Percentiles rank a stretch among this genome's conserved stretches.
phyloP scores from a whole-genome alignment of 2,888 invertebrate species.

The Ypsolopha sequella region DNA sequence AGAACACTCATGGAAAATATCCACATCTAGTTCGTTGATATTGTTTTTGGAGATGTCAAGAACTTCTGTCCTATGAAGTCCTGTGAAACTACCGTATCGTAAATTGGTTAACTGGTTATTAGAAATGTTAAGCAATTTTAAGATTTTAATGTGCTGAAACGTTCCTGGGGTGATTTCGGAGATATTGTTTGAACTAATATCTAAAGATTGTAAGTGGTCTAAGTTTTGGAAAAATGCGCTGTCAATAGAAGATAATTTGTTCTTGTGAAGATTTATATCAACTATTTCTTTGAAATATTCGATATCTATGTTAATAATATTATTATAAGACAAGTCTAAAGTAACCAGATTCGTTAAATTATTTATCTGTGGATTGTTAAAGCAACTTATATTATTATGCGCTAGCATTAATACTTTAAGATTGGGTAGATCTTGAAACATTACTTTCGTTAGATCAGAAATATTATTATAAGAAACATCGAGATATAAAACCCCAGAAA shows the following conservation, averaged over 20 bases:
- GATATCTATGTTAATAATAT: neutral
- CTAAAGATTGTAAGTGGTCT: constrained; percentile 33
- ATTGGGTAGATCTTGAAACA: constrained; percentile 23
- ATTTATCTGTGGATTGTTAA: constrained; percentile 37
- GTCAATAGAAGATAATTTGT: constrained; percentile 28
- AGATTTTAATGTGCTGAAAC: constrained; percentile 36
- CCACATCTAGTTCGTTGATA: constrained; percentile 35
- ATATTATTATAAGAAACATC: constrained; percentile 9
- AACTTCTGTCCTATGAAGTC: constrained; percentile 38
- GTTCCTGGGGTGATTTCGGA: constrained; percentile 38
- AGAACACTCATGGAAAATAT: constrained; percentile 49
- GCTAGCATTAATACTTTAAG: constrained; percentile 32
- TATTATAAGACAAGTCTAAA: neutral
- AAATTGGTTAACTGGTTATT: constrained; percentile 33
- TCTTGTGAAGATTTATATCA: constrained; percentile 37
- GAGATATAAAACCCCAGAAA: constrained; percentile 10
- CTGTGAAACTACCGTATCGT: constrained; percentile 46
- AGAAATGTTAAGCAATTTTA: constrained; percentile 44
- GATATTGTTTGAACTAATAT: constrained; percentile 13
- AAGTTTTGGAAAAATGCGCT: constrained; percentile 30
- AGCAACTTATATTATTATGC: constrained; percentile 33
- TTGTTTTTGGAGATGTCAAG: constrained; percentile 48
- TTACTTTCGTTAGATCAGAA: constrained; percentile 9
- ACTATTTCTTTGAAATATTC: constrained; percentile 15
- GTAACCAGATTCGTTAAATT: neutral